These are phyloP conservation scores for Vanessa tameamea DNA, from an alignment of 1,140 invertebrate species.

Conservation along the genomic window DNA sequence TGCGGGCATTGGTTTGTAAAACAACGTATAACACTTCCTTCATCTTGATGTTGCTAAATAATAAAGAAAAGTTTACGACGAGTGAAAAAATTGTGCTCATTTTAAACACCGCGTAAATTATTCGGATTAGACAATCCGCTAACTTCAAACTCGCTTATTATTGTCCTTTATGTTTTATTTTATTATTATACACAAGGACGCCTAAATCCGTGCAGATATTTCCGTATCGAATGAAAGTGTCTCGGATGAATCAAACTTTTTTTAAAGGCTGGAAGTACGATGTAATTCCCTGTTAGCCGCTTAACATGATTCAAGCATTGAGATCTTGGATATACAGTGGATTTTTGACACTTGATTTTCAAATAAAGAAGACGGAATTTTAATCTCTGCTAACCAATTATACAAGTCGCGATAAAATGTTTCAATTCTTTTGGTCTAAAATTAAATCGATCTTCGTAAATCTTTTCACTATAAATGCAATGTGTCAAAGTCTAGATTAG, in stretches of 20 bases:
- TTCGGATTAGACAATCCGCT: constrained; percentile 39
- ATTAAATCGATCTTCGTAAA: constrained; percentile 26
- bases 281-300: constrained; percentile 65
- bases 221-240: constrained; percentile 72
- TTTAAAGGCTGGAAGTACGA: constrained; percentile 59
- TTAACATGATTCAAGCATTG: constrained; percentile 60
- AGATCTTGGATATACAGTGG: constrained; percentile 65
- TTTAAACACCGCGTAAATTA: constrained; percentile 49
- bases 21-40: neutral
- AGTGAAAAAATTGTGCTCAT: constrained; percentile 14
- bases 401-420: constrained; percentile 40
- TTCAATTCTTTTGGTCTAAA: constrained; percentile 34
- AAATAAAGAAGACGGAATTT: constrained; percentile 44
- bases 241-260: constrained; percentile 73
- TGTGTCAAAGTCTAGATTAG: constrained; percentile 50
- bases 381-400: constrained; percentile 46
- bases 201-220: constrained; percentile 74
- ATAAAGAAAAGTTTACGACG: constrained; percentile 7
- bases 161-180: constrained; percentile 70
- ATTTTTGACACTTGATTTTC: constrained; percentile 58
- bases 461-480: constrained; percentile 32
- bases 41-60: constrained; percentile 17
- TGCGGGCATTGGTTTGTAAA: neutral
- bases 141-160: constrained; percentile 52
- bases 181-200: constrained; percentile 73